Evolutionary conservation across 2,113 vertebrate genomes (phyloP).

Genomic region (Menura novaehollandiae): DNA sequence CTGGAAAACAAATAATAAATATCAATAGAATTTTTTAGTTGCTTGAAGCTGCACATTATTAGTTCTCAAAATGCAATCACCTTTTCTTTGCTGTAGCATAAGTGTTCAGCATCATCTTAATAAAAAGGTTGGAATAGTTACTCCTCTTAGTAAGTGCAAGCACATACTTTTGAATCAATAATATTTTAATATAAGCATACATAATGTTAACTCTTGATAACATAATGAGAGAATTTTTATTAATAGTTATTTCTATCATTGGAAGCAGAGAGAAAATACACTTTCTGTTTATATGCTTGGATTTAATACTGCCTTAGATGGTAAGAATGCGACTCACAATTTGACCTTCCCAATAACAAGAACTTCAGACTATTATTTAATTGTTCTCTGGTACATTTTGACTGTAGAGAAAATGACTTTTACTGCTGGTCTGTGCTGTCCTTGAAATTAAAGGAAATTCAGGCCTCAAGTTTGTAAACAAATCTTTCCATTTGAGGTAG

Average conservation of each 20-base stretch:
- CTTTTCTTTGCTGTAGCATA: not conserved
- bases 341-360: not conserved
- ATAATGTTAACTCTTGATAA: not conserved
- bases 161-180: not conserved
- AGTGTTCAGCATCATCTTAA: not conserved
- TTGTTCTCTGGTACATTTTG: not conserved
- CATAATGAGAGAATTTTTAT: not conserved
- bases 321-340: not conserved
- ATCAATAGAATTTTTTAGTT: not conserved
- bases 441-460: not conserved
- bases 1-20: constrained; percentile 12
- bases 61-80: not conserved
- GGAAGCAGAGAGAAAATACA: not conserved
- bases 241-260: not conserved
- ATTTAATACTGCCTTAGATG: not conserved
- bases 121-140: not conserved
- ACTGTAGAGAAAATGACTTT: not conserved
- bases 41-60: not conserved
- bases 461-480: not conserved
- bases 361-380: not conserved
- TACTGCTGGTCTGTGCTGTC: not conserved
- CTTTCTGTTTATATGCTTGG: not conserved
- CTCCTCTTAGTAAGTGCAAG: not conserved
- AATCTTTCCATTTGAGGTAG: not conserved
- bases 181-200: not conserved